These are phyloP conservation scores for Lepidostoma basale DNA, from an alignment of 1,140 invertebrate genomes.

Conservation along the genomic window DNA sequence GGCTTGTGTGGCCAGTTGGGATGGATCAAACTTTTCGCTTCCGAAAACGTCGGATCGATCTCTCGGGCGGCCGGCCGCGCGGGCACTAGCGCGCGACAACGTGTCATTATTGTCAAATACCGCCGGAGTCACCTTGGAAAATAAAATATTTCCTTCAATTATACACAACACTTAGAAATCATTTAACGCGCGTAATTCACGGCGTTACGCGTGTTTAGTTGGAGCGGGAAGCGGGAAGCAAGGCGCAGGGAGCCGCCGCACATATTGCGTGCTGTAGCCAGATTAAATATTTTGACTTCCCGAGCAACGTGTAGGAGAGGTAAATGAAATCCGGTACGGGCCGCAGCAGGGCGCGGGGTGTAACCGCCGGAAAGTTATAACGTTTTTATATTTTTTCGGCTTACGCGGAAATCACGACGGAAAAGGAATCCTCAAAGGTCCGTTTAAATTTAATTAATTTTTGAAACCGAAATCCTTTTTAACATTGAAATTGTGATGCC, in stretches of 20 bases:
- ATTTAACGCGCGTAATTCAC: slow-evolving; percentile 13
- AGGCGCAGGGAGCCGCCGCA: background rate
- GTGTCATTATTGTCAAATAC: slow-evolving; percentile 6
- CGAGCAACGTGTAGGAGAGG: background rate
- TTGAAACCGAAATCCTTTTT: slow-evolving; percentile 22
- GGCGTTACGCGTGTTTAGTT: slow-evolving; percentile 8
- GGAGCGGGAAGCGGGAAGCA: background rate
- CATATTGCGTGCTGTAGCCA: slow-evolving; percentile 1
- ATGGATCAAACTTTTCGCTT: too few relatives aligned
- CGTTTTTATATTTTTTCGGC: slow-evolving; percentile 27
- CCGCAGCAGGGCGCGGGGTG: background rate
- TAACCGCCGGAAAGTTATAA: slow-evolving; percentile 4
- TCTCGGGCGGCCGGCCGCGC: background rate
- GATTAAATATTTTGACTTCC: slow-evolving; percentile 12
- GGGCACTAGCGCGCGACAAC: background rate
- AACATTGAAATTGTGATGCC: slow-evolving; percentile 23
- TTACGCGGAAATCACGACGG: slow-evolving; percentile 18
- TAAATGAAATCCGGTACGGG: slow-evolving; percentile 10
- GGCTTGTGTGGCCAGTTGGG: too few relatives aligned
- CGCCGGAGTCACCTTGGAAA: slow-evolving; percentile 1
- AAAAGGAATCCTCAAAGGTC: slow-evolving; percentile 5
- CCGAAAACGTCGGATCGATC: too few relatives aligned
- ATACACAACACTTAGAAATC: slow-evolving; percentile 22
- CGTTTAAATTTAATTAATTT: slow-evolving; percentile 36
- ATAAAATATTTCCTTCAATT: slow-evolving; percentile 20